Conservation (phyloP, 1,140 invertebrate species). For the Oedothorax gibbosus region DNA sequence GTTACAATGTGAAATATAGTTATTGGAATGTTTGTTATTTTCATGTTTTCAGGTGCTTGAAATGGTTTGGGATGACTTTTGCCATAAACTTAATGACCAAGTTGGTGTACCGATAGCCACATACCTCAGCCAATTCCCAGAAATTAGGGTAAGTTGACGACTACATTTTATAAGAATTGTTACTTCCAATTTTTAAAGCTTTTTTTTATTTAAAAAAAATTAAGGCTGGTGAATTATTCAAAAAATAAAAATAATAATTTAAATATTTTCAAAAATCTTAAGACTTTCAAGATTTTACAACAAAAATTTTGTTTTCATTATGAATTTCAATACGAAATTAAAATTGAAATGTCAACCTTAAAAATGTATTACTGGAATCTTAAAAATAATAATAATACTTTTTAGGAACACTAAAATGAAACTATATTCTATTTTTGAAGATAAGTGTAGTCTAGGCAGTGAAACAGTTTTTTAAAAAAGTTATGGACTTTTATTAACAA, state of each 20-base stretch:
- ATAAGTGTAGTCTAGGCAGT: too few species aligned
- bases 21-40: background rate
- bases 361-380: too few species aligned
- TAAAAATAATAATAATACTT: too few species aligned
- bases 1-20: background rate
- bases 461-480: too few species aligned
- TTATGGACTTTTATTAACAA: too few species aligned
- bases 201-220: background rate
- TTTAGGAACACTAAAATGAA: too few species aligned
- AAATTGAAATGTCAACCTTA: too few species aligned
- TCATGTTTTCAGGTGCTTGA: slow-evolving; percentile 76
- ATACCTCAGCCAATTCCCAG: slow-evolving; percentile 78
- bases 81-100: slow-evolving; percentile 92
- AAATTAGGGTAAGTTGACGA: slow-evolving; percentile 67
- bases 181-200: background rate
- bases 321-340: too few species aligned
- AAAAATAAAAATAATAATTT: background rate
- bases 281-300: too few species aligned
- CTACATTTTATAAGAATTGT: background rate
- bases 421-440: too few species aligned
- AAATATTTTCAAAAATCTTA: background rate
- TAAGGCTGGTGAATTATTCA: background rate
- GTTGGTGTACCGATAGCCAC: slow-evolving; percentile 93
- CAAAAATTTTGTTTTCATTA: too few species aligned
- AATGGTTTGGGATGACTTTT: slow-evolving; percentile 94